A percentile compares a stretch with the other conserved stretches of the same genome.
These are phyloP conservation scores for Octodonta nipae DNA, from an alignment of 2,888 invertebrate species.

Conservation along the genomic window DNA sequence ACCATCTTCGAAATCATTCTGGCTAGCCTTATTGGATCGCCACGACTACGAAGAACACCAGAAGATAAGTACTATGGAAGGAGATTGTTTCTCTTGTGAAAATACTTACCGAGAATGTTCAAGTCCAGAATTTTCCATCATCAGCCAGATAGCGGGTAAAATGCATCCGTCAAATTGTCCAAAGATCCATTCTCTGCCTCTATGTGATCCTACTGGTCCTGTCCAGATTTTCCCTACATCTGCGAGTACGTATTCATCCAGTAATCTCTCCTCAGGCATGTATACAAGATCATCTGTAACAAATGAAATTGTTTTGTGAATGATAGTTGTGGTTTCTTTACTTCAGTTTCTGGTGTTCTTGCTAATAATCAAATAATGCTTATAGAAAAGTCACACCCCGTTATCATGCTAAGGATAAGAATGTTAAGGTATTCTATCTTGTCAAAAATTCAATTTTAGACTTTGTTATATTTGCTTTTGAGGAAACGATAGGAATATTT, in stretches of 20 bases:
- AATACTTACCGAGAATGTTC: constrained; percentile 40
- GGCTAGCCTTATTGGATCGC: constrained; percentile 56
- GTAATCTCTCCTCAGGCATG: constrained; percentile 52
- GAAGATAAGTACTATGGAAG: background rate
- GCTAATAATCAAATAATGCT: no score
- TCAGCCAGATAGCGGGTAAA: constrained; percentile 54
- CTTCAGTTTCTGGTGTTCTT: no score
- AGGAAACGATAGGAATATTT: no score
- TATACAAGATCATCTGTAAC: constrained; percentile 58
- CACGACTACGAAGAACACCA: constrained; percentile 34
- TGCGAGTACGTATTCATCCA: constrained; percentile 65
- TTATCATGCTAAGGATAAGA: no score
- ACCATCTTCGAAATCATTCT: constrained; percentile 62
- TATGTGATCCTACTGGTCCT: constrained; percentile 56
- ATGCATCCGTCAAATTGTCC: constrained; percentile 67
- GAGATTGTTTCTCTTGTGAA: background rate
- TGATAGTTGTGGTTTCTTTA: no score
- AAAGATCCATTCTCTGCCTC: constrained; percentile 71
- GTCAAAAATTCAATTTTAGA: no score
- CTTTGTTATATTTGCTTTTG: no score
- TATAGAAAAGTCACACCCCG: no score
- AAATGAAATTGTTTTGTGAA: constrained; percentile 9
- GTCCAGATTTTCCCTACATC: constrained; percentile 81
- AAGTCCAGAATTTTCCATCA: constrained; percentile 53
- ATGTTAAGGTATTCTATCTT: no score